A percentile compares a stretch with the other conserved stretches of the same genome.
phyloP scores from a whole-genome alignment of 2,888 invertebrate genomes.

The Zhuqinia jingwanae region DNA sequence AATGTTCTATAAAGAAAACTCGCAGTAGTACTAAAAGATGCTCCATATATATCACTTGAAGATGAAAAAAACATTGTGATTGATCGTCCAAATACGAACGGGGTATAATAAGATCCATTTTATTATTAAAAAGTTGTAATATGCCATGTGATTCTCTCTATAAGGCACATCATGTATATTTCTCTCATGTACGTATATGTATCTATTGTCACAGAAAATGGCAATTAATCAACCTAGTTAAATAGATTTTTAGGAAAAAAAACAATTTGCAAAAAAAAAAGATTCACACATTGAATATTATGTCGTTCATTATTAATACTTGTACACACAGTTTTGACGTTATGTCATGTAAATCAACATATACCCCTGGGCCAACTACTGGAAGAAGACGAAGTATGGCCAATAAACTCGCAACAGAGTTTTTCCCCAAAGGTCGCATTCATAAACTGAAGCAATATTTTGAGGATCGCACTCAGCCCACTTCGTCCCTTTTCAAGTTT shows the following conservation, averaged over 20 bases:
- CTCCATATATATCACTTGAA: too few relatives aligned
- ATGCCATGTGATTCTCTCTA: too few relatives aligned
- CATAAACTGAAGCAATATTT: conserved; percentile 79
- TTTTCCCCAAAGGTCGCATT: conserved; percentile 79
- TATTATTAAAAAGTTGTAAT: too few relatives aligned
- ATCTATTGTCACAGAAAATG: too few relatives aligned
- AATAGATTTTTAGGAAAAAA: conserved; percentile 11
- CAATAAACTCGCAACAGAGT: conserved; percentile 79
- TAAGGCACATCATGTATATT: too few relatives aligned
- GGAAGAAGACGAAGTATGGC: conserved; percentile 79
- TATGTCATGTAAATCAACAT: conserved; percentile 74
- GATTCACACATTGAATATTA: conserved; percentile 35
- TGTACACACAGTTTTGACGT: conserved; percentile 70
- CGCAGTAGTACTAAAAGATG: too few relatives aligned
- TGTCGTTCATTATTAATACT: conserved; percentile 20
- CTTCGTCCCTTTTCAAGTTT: conserved; percentile 78
- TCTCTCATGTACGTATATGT: too few relatives aligned
- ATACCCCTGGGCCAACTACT: conserved; percentile 72
- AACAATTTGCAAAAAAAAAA: not conserved
- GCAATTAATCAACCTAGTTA: too few relatives aligned
- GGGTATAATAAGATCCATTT: too few relatives aligned
- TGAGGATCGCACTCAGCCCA: conserved; percentile 79
- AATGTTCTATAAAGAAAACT: too few relatives aligned
- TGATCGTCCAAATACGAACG: too few relatives aligned
- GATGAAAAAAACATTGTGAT: too few relatives aligned